Evolutionary conservation across 2,797 vertebrate species (phyloP).

Genomic region (Alectoris magna): DNA sequence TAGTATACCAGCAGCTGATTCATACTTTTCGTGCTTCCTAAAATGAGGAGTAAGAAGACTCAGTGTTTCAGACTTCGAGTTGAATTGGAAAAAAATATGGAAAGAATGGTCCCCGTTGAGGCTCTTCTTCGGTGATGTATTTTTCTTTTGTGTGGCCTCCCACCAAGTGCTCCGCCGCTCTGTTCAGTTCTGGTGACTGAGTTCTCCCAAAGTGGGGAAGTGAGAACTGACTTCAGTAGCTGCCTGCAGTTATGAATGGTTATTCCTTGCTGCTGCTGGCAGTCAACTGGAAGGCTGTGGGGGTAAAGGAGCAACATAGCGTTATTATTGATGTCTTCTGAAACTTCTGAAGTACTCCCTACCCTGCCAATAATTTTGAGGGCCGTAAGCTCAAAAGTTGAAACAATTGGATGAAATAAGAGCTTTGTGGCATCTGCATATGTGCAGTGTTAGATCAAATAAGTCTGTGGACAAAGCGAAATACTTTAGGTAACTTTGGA

Average conservation of each 20-base stretch:
- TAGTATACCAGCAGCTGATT: background rate
- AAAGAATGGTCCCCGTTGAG: background rate
- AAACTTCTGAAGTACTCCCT: background rate
- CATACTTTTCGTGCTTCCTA: rapidly evolving
- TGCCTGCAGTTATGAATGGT: background rate
- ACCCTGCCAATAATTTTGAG: background rate
- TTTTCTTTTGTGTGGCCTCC: background rate
- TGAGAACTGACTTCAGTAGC: background rate
- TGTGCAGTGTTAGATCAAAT: background rate
- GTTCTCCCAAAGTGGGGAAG: background rate
- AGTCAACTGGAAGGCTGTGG: background rate
- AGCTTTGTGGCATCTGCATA: background rate
- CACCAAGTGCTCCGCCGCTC: background rate
- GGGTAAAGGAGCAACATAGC: background rate
- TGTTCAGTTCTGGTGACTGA: background rate
- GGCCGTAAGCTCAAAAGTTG: background rate
- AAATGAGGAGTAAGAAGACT: background rate
- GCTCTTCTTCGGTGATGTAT: background rate
- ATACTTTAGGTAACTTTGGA: background rate
- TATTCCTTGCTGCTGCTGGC: background rate
- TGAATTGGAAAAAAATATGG: background rate
- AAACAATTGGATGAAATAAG: background rate
- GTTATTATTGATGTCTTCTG: background rate
- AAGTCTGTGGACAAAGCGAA: background rate
- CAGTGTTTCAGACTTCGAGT: background rate